A percentile compares a stretch with the other conserved stretches of the same genome.
phyloP scores from a whole-genome alignment of 2,888 invertebrate species.

The Drosophila kokeensis region DNA sequence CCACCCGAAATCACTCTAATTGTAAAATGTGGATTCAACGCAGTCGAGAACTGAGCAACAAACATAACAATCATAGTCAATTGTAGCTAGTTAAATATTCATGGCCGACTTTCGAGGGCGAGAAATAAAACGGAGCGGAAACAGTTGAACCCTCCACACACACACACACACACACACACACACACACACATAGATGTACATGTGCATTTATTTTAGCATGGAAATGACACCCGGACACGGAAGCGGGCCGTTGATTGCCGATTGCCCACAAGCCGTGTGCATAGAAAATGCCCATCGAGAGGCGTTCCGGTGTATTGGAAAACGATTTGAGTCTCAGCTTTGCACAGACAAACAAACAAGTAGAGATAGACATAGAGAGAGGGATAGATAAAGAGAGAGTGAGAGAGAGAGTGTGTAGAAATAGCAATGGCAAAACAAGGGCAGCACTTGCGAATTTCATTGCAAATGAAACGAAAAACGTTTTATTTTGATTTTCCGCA shows the following conservation, averaged over 20 bases:
- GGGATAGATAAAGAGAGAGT: slow-evolving; percentile 1
- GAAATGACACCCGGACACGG: slow-evolving; percentile 61
- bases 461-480: slow-evolving; percentile 80
- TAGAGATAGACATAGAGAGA: neutral
- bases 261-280: slow-evolving; percentile 74
- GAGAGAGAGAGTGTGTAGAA: neutral
- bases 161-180: slow-evolving; percentile 11
- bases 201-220: neutral
- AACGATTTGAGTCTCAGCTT: slow-evolving; percentile 56
- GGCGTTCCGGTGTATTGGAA: slow-evolving; percentile 62
- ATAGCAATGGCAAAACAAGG: slow-evolving; percentile 54
- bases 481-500: slow-evolving; percentile 79
- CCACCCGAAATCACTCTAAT: slow-evolving; percentile 45
- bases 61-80: slow-evolving; percentile 78
- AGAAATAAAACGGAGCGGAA: slow-evolving; percentile 69
- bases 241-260: slow-evolving; percentile 56
- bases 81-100: slow-evolving; percentile 78
- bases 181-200: neutral
- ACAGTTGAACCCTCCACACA: slow-evolving; percentile 29
- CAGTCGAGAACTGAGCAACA: slow-evolving; percentile 32
- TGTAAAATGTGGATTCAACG: slow-evolving; percentile 46
- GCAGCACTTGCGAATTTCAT: slow-evolving; percentile 75
- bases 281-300: slow-evolving; percentile 53
- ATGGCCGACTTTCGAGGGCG: slow-evolving; percentile 61
- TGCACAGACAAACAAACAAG: slow-evolving; percentile 37